phyloP scores from a whole-genome alignment of 2,113 vertebrate genomes.

The Brachyhypopomus occidentalis region DNA sequence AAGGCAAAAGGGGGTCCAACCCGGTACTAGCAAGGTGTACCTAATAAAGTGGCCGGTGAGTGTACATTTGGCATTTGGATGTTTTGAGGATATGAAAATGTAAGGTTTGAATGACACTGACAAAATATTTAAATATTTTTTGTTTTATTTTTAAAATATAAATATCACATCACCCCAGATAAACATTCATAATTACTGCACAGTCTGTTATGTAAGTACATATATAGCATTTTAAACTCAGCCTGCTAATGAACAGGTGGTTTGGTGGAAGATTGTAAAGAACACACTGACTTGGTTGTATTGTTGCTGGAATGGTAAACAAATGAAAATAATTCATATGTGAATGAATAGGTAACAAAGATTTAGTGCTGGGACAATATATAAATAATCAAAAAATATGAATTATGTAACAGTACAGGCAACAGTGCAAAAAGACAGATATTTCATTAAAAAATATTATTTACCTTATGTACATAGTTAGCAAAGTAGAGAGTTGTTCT shows the following conservation, averaged over 20 bases:
- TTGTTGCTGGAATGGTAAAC: constrained; percentile 17
- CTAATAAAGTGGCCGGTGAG: no score
- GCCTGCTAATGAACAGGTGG: not conserved
- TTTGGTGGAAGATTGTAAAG: not conserved
- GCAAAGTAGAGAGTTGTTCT: not conserved
- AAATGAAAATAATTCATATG: not conserved
- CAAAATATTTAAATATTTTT: not conserved
- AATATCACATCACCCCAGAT: constrained; percentile 32
- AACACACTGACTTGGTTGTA: not conserved
- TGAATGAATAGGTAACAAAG: not conserved
- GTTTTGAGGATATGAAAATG: not conserved
- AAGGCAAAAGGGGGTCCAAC: no score
- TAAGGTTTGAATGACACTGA: not conserved
- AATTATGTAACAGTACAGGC: constrained; percentile 30
- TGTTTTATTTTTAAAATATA: constrained; percentile 21
- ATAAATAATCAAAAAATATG: constrained; percentile 51
- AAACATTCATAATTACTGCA: constrained; percentile 9
- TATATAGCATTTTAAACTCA: not conserved
- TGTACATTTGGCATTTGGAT: not conserved
- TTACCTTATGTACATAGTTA: constrained; percentile 36
- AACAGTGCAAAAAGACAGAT: constrained; percentile 47
- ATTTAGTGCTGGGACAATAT: constrained; percentile 20
- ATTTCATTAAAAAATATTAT: constrained; percentile 45
- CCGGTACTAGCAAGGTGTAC: no score
- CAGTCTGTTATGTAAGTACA: not conserved